Evolutionary conservation across 2,113 vertebrate genomes (phyloP).

Genomic region (Chaetorhynchus papuensis): DNA sequence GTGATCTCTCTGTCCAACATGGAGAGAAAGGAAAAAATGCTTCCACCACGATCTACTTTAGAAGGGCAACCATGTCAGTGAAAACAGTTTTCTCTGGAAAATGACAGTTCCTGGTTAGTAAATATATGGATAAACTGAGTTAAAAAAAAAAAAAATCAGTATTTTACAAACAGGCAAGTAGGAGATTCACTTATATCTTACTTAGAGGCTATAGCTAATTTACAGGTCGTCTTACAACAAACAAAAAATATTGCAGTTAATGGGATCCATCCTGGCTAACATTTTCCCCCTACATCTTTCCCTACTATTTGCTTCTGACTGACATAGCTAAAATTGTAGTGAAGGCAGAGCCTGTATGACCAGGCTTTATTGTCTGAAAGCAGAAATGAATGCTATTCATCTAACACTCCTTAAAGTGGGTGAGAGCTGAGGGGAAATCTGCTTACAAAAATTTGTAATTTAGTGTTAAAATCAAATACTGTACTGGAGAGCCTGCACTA

Average conservation of each 20-base stretch:
- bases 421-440: background rate
- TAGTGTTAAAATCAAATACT: background rate
- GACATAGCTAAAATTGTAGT: background rate
- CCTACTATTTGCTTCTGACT: background rate
- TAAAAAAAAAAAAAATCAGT: background rate
- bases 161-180: background rate
- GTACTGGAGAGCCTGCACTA: background rate
- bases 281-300: background rate
- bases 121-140: background rate
- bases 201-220: background rate
- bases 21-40: background rate
- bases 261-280: background rate
- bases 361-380: constrained; percentile 8
- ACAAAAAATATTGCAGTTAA: background rate
- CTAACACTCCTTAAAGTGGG: background rate
- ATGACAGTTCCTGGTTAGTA: background rate
- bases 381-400: background rate
- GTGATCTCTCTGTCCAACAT: background rate
- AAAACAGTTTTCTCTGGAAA: background rate
- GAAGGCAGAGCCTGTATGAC: constrained; percentile 22
- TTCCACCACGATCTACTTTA: background rate
- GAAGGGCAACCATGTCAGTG: background rate
- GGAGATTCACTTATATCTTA: background rate
- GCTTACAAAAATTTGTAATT: constrained; percentile 18
- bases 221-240: background rate